Evolutionary conservation across 2,888 invertebrate species (phyloP).

Genomic region (Bugulina stolonifera): DNA sequence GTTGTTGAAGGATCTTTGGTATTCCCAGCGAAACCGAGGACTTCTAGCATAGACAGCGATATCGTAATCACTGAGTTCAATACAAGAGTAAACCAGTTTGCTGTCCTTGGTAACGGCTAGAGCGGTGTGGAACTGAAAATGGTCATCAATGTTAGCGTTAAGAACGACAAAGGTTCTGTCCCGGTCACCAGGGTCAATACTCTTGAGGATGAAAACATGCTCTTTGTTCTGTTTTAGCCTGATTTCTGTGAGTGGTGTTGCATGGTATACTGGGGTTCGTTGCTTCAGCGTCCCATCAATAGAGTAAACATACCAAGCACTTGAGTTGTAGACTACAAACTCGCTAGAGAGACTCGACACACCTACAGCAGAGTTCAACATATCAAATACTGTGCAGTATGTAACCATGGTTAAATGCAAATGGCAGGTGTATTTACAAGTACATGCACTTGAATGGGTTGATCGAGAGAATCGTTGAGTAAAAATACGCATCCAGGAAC

Average conservation of each 20-base stretch:
- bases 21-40: conserved; percentile 36
- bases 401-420: too few relatives aligned
- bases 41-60: conserved; percentile 40
- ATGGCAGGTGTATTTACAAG: not conserved
- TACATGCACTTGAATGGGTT: not conserved
- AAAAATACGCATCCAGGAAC: too few relatives aligned
- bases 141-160: conserved; percentile 35
- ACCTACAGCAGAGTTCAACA: too few relatives aligned
- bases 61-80: conserved; percentile 49
- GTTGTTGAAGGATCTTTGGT: conserved; percentile 46
- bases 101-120: conserved; percentile 42
- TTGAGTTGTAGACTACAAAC: conserved; percentile 71
- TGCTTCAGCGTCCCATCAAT: conserved; percentile 26
- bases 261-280: conserved; percentile 20
- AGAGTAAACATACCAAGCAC: conserved; percentile 68
- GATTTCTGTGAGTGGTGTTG: conserved; percentile 24
- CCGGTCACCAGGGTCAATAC: conserved; percentile 38
- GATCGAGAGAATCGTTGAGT: too few relatives aligned
- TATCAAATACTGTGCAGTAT: too few relatives aligned
- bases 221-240: conserved; percentile 9
- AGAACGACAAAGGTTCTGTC: conserved; percentile 44
- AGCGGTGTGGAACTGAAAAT: conserved; percentile 52
- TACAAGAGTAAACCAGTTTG: conserved; percentile 45
- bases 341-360: conserved; percentile 65
- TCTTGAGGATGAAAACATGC: conserved; percentile 14